Conservation (phyloP, 2,113 vertebrate genomes). For the Sturnira hondurensis region DNA sequence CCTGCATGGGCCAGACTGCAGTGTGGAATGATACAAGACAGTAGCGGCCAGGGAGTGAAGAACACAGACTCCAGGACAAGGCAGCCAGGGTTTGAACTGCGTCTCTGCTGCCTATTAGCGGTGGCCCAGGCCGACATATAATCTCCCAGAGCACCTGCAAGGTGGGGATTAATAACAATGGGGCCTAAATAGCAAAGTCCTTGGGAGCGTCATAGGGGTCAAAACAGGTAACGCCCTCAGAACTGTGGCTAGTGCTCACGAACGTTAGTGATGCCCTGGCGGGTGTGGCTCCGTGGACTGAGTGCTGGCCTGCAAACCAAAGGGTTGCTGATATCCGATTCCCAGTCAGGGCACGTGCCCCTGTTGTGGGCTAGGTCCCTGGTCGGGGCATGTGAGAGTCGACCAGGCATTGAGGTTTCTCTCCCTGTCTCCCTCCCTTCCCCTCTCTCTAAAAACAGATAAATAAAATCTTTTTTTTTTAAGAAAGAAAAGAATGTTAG, state of each 20-base stretch:
- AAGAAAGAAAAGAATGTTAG: not conserved
- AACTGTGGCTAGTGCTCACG: fast-evolving
- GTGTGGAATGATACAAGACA: not conserved
- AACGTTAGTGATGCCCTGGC: not conserved
- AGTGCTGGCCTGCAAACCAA: too few species aligned
- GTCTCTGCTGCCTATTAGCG: not conserved
- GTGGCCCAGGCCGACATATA: fast-evolving
- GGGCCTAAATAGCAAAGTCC: not conserved
- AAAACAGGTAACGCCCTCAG: fast-evolving
- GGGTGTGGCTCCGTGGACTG: too few species aligned
- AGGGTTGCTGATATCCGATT: too few species aligned
- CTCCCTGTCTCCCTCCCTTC: too few species aligned
- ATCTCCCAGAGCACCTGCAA: not conserved
- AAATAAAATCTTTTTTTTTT: too few species aligned
- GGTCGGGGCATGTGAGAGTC: too few species aligned
- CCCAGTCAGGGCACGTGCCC: too few species aligned
- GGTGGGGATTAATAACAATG: too few species aligned
- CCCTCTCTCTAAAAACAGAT: too few species aligned
- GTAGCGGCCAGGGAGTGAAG: not conserved
- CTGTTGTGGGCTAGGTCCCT: too few species aligned
- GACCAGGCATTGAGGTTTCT: too few species aligned
- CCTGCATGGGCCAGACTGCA: not conserved
- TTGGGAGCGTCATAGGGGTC: not conserved
- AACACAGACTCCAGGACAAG: not conserved
- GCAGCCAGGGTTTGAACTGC: not conserved